Evolutionary conservation across 2,797 vertebrate species (phyloP), one percentile per base, ranked within the genome.

Genomic region (Urosaurus nigricauda): DNA sequence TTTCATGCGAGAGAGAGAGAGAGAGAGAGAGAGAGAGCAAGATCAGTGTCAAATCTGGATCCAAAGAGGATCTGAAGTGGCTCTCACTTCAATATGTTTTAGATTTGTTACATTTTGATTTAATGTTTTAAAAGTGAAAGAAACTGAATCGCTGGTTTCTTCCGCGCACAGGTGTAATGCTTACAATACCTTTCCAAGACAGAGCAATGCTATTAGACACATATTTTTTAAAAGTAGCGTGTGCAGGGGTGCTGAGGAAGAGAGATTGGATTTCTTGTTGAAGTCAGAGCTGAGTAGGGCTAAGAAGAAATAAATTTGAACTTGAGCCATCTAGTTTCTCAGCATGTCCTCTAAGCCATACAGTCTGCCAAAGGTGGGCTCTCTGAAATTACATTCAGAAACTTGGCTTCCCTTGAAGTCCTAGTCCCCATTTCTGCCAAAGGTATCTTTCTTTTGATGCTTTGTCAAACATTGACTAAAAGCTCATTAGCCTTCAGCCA

Each of bases 401-500:
- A 2, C 35, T 60, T 86, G 35, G 73, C 60, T 75, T 91, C 77
- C 40, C 88, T 87, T 35, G 12, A 26, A 84, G 70, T 2, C 79
- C 89, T 88, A 91, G 24, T 93, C 91, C 93, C 93, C 85, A 90
- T 89, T 37, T 90, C 87, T 73, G 79, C 70, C 92, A 17, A 12
- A 71, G 84, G 81, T 91, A 92, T 92, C 74, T 75, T 81, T 84
- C 87, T 94, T 87, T 93, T 90, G 79, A 85, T 91, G 56, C 80
- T 74, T 84, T 92, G 90, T 94, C 93, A 92, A 9, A 68, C 73
- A 65, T 53, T 60, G 87, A 93, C 85, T 89, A 89, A 85, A 29
- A 95, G 32, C 81, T 94, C 92, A 92, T 95, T 94, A 95, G 91
- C 91, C 86, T 92, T 85, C 92, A 94, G 93, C 94, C 94, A 81